Evolutionary conservation across 2,888 invertebrate species (phyloP).

Genomic region (Exocentrus adspersus): DNA sequence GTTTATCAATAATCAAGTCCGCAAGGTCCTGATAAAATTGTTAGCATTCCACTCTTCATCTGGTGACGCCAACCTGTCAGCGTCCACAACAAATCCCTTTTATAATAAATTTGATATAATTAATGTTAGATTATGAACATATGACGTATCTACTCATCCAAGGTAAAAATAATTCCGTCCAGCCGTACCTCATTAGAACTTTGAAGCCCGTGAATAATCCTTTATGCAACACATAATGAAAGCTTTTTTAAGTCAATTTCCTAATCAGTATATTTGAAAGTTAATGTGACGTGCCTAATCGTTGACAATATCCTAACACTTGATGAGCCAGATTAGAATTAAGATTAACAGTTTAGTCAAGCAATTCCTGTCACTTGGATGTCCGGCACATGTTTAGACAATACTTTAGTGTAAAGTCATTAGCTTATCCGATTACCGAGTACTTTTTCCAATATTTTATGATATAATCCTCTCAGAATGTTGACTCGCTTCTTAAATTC

Average conservation of each 20-base stretch:
- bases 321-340: constrained; percentile 15
- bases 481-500: constrained; percentile 27
- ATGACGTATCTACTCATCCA: neutral
- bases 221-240: constrained; percentile 16
- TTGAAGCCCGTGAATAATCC: constrained; percentile 17
- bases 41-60: no score
- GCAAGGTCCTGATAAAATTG: no score
- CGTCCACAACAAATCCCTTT: no score
- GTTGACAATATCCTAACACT: constrained; percentile 9
- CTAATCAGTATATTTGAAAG: constrained; percentile 9
- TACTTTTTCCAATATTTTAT: constrained; percentile 21
- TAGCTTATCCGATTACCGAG: constrained; percentile 57
- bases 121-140: neutral
- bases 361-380: constrained; percentile 20
- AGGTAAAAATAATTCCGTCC: constrained; percentile 2
- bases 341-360: constrained; percentile 20
- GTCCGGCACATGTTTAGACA: constrained; percentile 53
- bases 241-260: constrained; percentile 7
- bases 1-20: no score
- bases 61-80: no score
- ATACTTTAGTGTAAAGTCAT: constrained; percentile 58
- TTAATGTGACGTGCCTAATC: constrained; percentile 20
- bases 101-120: neutral
- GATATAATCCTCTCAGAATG: constrained; percentile 22
- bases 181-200: constrained; percentile 1